Evolutionary conservation across 2,888 invertebrate species (phyloP).

Genomic region (Tubulanus polymorphus): DNA sequence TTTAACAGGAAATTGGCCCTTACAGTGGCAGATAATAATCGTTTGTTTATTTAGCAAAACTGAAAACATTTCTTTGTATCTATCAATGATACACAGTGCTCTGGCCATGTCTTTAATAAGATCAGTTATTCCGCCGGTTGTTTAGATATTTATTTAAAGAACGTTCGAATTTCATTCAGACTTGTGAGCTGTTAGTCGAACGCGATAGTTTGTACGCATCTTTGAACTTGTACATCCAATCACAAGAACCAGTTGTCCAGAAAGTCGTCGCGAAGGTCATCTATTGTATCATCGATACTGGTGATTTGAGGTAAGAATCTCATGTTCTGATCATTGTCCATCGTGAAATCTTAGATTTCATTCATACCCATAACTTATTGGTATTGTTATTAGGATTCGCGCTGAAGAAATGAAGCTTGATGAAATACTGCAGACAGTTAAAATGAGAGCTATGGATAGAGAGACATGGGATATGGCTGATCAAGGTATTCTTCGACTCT

Average conservation of each 20-base stretch:
- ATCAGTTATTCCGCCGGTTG: too few relatives aligned
- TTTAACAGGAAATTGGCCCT: too few relatives aligned
- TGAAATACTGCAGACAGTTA: conserved; percentile 31
- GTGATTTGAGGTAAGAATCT: conserved; percentile 31
- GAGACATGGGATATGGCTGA: conserved; percentile 49
- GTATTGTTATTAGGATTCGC: conserved; percentile 26
- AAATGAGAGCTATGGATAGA: conserved; percentile 37
- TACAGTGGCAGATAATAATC: too few relatives aligned
- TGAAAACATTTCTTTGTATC: too few relatives aligned
- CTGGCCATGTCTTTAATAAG: too few relatives aligned
- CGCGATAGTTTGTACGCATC: conserved; percentile 30
- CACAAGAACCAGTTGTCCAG: conserved; percentile 37
- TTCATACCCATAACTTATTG: background rate
- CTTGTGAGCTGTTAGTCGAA: conserved; percentile 34
- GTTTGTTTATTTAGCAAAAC: too few relatives aligned
- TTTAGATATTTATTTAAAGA: too few relatives aligned
- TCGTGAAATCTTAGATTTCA: too few relatives aligned
- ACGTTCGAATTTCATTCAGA: conserved; percentile 33
- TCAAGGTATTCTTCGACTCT: too few relatives aligned
- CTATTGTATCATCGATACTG: conserved; percentile 36
- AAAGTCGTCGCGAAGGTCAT: conserved; percentile 45
- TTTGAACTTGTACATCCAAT: conserved; percentile 33
- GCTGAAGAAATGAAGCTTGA: conserved; percentile 30
- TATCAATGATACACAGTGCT: too few relatives aligned
- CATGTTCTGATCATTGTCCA: too few relatives aligned